A percentile compares a stretch with the other conserved stretches of the same genome.
Conservation (phyloP, 1,140 invertebrate species). For the Dendroctonus ponderosae region DNA sequence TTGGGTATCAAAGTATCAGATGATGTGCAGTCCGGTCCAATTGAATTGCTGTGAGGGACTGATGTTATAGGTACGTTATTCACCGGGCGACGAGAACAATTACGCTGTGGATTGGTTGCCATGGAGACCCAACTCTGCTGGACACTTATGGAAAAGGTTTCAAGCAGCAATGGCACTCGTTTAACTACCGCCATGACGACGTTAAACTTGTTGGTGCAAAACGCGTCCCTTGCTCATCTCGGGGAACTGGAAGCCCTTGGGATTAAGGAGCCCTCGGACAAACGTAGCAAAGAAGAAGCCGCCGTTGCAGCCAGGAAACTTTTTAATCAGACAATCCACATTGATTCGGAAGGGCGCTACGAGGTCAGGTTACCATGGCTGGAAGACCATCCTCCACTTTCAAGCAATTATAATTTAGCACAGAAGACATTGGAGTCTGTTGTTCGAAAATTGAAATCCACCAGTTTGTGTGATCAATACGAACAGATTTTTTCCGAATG, state of each 20-base stretch:
- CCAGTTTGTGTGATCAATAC: conserved; percentile 13
- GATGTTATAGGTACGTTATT: no score
- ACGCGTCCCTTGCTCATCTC: conserved; percentile 5
- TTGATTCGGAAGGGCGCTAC: conserved; percentile 17
- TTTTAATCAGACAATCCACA: conserved; percentile 15
- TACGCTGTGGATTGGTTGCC: no score
- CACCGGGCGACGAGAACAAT: no score
- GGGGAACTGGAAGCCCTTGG: conserved; percentile 7
- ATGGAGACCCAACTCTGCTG: no score
- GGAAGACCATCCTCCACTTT: not conserved
- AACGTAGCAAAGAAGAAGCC: not conserved
- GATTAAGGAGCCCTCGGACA: not conserved
- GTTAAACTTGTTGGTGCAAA: conserved; percentile 7
- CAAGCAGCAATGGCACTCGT: no score
- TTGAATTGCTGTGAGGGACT: no score
- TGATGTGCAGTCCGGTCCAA: no score
- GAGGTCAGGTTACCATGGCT: conserved; percentile 12
- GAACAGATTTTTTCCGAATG: conserved; percentile 31
- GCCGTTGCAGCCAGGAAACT: not conserved
- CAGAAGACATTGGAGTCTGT: conserved; percentile 20
- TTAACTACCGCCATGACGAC: not conserved
- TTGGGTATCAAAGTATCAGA: no score
- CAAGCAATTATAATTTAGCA: conserved; percentile 9
- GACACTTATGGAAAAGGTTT: no score
- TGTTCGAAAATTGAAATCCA: conserved; percentile 17